A percentile compares a stretch with the other conserved stretches of the same genome.
Conservation (phyloP, 2,797 vertebrate genomes). For the Babyrousa celebensis region DNA sequence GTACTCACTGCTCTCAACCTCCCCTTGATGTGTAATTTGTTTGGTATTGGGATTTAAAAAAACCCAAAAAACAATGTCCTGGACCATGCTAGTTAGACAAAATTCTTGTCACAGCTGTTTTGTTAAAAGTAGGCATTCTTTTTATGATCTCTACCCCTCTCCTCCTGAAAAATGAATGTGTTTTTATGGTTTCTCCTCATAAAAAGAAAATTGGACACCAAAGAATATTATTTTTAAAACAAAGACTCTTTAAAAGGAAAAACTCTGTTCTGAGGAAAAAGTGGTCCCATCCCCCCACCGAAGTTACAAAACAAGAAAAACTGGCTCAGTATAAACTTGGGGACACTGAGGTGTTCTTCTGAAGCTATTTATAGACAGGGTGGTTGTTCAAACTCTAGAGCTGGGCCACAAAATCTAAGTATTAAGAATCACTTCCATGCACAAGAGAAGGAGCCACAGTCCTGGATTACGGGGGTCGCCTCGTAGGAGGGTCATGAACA, state of each 20-base stretch:
- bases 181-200: constrained; percentile 34
- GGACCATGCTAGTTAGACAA: neutral
- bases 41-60: neutral
- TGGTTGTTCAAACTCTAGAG: neutral
- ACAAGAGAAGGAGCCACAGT: neutral
- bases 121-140: neutral
- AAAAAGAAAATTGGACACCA: constrained; percentile 34
- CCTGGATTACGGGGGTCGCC: rapidly evolving
- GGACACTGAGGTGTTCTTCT: neutral
- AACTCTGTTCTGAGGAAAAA: constrained; percentile 7
- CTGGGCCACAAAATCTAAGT: neutral
- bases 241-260: constrained; percentile 49
- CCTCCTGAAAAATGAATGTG: neutral
- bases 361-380: constrained; percentile 28
- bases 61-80: neutral
- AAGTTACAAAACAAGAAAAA: constrained; percentile 9
- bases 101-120: neutral
- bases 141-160: neutral
- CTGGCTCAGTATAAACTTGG: neutral
- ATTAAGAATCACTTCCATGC: neutral
- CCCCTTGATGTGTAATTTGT: neutral
- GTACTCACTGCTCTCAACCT: neutral
- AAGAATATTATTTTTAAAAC: constrained; percentile 47
- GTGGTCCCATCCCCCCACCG: neutral
- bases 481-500: rapidly evolving